phyloP scores from a whole-genome alignment of 2,113 vertebrate species.

The Neomonachus schauinslandi region DNA sequence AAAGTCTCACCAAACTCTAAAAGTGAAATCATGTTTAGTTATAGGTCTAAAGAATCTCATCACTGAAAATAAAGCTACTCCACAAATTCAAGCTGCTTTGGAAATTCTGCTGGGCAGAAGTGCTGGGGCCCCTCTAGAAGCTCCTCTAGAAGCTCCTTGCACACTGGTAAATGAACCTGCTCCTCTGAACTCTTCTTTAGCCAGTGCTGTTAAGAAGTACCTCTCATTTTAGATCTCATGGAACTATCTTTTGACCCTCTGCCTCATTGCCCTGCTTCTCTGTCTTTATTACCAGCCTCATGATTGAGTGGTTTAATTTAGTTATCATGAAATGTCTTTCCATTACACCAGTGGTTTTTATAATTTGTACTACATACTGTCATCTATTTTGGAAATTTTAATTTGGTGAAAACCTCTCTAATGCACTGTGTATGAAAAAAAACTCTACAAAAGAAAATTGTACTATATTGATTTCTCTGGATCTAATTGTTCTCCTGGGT shows the following conservation, averaged over 20 bases:
- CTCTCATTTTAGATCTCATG: not conserved
- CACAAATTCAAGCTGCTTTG: not conserved
- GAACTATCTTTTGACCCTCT: not conserved
- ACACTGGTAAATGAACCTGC: no score
- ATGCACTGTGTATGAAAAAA: not conserved
- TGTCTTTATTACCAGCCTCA: constrained; percentile 11
- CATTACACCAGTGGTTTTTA: constrained; percentile 1
- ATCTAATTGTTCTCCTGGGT: constrained; percentile 48
- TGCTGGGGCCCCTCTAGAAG: no score
- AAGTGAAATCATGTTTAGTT: not conserved
- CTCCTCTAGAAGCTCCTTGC: not conserved
- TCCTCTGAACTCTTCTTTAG: not conserved
- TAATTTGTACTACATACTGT: constrained; percentile 34
- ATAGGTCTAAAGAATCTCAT: not conserved
- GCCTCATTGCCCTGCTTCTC: not conserved
- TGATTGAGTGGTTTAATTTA: constrained; percentile 71
- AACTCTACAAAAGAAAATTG: constrained; percentile 49
- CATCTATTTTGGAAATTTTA: constrained; percentile 67
- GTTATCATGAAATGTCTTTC: constrained; percentile 43
- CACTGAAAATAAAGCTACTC: not conserved
- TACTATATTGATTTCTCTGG: constrained; percentile 63
- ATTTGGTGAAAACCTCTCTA: constrained; percentile 55
- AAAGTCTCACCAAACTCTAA: not conserved
- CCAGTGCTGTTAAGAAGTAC: no score
- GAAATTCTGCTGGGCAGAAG: not conserved